A percentile compares a stretch with the other conserved stretches of the same genome.
phyloP scores from a whole-genome alignment of 2,797 vertebrate genomes.

The Myripristis murdjan region DNA sequence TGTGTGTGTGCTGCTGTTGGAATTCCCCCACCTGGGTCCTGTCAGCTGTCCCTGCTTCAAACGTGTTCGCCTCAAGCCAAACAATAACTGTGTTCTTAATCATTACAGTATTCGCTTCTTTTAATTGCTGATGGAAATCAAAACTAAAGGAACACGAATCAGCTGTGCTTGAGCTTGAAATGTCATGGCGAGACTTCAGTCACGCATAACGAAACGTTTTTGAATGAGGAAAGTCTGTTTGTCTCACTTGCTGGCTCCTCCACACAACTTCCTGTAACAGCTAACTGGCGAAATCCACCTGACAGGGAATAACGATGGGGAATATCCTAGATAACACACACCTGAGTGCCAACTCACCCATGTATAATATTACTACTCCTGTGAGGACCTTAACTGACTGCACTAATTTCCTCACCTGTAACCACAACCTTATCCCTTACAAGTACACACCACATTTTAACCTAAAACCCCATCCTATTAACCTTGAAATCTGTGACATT shows the following conservation, averaged over 20 bases:
- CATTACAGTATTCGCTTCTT: slow-evolving; percentile 1
- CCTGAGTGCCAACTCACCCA: neutral
- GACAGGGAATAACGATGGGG: slow-evolving; percentile 17
- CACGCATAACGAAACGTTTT: no score
- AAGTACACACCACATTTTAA: neutral
- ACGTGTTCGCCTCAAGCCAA: slow-evolving; percentile 24
- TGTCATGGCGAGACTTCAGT: neutral
- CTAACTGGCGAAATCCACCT: slow-evolving; percentile 46
- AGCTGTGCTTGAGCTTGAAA: neutral
- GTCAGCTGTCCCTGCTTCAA: slow-evolving; percentile 45
- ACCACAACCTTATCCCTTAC: no score
- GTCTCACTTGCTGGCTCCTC: neutral
- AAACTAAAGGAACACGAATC: neutral
- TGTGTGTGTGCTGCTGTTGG: slow-evolving; percentile 43
- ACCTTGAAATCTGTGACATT: no score
- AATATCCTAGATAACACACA: slow-evolving; percentile 29
- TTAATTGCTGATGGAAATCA: neutral
- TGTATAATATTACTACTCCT: no score
- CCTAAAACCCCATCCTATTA: neutral
- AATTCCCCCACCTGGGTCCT: slow-evolving; percentile 53
- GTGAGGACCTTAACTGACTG: no score
- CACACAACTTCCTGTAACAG: slow-evolving; percentile 51
- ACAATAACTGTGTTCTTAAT: slow-evolving; percentile 10
- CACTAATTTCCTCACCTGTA: no score
- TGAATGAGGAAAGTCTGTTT: neutral